Conservation (phyloP, 2,888 invertebrate species). For the Neuroscelio doddi region DNA sequence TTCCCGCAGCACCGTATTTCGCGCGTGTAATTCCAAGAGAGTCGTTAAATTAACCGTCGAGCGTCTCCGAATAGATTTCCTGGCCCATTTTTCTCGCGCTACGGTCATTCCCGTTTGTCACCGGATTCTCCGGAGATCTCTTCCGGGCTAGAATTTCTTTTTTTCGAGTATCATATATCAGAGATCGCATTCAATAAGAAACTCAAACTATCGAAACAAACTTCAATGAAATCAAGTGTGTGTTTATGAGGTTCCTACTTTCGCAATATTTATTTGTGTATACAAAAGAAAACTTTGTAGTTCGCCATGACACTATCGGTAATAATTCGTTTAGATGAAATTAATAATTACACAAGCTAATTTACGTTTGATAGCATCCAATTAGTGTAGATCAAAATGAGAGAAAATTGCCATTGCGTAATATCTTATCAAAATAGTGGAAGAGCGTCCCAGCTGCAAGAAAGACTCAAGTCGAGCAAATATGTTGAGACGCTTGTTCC, state of each 20-base stretch:
- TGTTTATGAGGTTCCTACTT: neutral
- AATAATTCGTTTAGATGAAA: too few relatives aligned
- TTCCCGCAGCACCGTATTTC: constrained; percentile 6
- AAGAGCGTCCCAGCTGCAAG: constrained; percentile 2
- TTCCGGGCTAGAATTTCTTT: neutral
- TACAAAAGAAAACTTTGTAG: too few relatives aligned
- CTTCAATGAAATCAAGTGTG: too few relatives aligned
- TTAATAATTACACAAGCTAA: too few relatives aligned
- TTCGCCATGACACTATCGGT: too few relatives aligned
- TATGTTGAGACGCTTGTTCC: too few relatives aligned
- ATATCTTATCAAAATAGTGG: constrained; percentile 4
- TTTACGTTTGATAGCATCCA: too few relatives aligned
- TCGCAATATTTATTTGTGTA: neutral
- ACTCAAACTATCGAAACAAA: too few relatives aligned
- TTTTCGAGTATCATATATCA: neutral
- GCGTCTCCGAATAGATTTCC: constrained; percentile 6
- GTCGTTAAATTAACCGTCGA: constrained; percentile 12
- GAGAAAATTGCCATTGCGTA: neutral
- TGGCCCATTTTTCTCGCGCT: constrained; percentile 4
- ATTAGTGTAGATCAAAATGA: constrained; percentile 1
- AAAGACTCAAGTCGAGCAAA: neutral
- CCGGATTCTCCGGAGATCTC: constrained; percentile 7
- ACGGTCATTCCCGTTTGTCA: constrained; percentile 11
- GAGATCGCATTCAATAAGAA: neutral
- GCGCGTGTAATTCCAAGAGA: constrained; percentile 7